A percentile compares a stretch with the other conserved stretches of the same genome.
phyloP scores from a whole-genome alignment of 92 coral and sea anemone genomes.

The Hydrozoanthus gracilis region DNA sequence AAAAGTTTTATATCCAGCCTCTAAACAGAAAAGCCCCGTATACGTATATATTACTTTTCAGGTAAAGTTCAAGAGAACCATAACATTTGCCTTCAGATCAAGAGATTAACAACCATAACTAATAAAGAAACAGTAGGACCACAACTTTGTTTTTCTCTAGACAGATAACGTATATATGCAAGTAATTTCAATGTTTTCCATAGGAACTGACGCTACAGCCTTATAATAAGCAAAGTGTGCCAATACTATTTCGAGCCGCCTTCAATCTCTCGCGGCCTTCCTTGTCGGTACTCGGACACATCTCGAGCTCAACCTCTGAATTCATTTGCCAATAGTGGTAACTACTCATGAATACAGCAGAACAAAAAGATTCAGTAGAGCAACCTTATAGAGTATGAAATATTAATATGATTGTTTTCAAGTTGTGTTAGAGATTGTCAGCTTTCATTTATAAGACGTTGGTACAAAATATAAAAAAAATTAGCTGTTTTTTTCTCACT shows the following conservation, averaged over 20 bases:
- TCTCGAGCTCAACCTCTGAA: not conserved
- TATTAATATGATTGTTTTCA: not conserved
- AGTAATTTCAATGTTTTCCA: not conserved
- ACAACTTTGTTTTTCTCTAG: not conserved
- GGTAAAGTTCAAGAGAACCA: not conserved
- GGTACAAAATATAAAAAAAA: not conserved
- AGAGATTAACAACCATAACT: not conserved
- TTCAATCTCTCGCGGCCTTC: too few relatives aligned
- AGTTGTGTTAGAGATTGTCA: not conserved
- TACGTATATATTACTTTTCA: not conserved
- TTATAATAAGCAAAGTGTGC: too few relatives aligned
- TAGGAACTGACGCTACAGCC: too few relatives aligned
- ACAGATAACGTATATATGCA: not conserved
- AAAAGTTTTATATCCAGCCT: conserved; percentile 11
- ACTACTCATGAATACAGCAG: not conserved
- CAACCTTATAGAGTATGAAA: not conserved
- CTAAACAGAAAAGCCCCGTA: conserved; percentile 9
- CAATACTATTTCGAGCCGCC: too few relatives aligned
- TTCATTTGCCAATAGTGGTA: not conserved
- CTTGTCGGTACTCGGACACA: too few relatives aligned
- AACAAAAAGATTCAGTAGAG: not conserved
- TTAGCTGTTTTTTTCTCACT: conserved; percentile 2
- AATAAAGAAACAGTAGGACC: not conserved
- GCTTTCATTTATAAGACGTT: not conserved
- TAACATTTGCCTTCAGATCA: conserved; percentile 15